A percentile compares a stretch with the other conserved stretches of the same genome.
Evolutionary conservation across 2,113 vertebrate genomes (phyloP).

Genomic region (Myotis yumanensis): DNA sequence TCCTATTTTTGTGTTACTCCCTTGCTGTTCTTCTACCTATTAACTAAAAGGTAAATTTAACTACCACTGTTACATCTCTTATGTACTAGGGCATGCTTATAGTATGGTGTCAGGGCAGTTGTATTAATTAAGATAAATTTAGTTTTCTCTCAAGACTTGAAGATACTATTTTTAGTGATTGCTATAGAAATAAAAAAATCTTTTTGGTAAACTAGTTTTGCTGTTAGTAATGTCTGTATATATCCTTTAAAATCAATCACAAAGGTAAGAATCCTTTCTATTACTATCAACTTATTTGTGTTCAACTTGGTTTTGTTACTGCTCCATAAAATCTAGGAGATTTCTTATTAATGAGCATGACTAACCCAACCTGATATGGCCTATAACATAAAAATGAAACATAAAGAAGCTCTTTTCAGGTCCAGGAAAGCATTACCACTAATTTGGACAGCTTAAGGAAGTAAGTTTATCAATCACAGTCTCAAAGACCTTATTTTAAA

Average conservation of each 20-base stretch:
- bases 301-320: constrained; percentile 15
- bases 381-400: not conserved
- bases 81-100: not conserved
- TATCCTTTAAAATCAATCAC: constrained; percentile 32
- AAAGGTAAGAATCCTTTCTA: not conserved
- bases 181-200: not conserved
- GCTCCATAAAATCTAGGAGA: not conserved
- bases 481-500: not conserved
- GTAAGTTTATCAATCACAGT: not conserved
- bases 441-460: constrained; percentile 1
- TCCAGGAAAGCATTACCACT: not conserved
- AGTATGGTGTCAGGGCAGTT: not conserved
- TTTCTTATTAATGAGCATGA: not conserved
- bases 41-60: constrained; percentile 30
- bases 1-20: not conserved
- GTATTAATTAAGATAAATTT: constrained; percentile 2
- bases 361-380: not conserved
- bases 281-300: not conserved
- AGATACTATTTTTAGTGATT: not conserved
- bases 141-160: not conserved
- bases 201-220: constrained; percentile 3
- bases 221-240: not conserved
- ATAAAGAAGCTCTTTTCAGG: not conserved
- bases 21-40: not conserved
- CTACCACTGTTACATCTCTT: not conserved